phyloP scores from a whole-genome alignment of 2,888 invertebrate genomes.

The Parelbella ahira region DNA sequence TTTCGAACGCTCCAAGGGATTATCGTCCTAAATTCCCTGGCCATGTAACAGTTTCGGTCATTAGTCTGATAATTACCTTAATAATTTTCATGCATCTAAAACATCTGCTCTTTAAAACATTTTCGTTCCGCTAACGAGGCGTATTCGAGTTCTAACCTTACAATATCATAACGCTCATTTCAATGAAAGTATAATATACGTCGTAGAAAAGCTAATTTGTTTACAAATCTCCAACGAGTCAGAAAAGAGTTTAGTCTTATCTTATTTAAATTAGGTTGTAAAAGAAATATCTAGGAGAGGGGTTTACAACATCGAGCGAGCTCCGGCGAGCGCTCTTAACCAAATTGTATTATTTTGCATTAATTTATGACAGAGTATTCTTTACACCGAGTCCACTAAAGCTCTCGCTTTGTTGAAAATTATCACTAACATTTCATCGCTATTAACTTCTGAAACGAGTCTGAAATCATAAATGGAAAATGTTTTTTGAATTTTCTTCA shows the following conservation, averaged over 20 bases:
- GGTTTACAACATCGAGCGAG: constrained; percentile 56
- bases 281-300: constrained; percentile 62
- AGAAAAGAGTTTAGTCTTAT: constrained; percentile 69
- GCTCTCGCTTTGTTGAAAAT: constrained; percentile 34
- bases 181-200: constrained; percentile 18
- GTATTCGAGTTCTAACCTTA: constrained; percentile 21
- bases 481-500: constrained; percentile 11
- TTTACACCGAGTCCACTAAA: constrained; percentile 35
- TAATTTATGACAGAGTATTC: constrained; percentile 72
- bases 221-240: constrained; percentile 64
- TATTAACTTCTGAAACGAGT: constrained; percentile 8
- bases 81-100: constrained; percentile 40
- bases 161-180: constrained; percentile 26
- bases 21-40: constrained; percentile 46
- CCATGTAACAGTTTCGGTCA: constrained; percentile 42
- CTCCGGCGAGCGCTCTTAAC: constrained; percentile 58
- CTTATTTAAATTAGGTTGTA: constrained; percentile 76
- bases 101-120: constrained; percentile 31
- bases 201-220: constrained; percentile 62
- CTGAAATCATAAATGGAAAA: constrained; percentile 13
- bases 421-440: constrained; percentile 9
- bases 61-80: constrained; percentile 39
- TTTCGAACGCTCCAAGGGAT: constrained; percentile 62
- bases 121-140: constrained; percentile 30
- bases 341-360: constrained; percentile 80